Base-by-base conservation (phyloP, 1,140 invertebrate species). In the Hypsibius dujardini region DNA sequence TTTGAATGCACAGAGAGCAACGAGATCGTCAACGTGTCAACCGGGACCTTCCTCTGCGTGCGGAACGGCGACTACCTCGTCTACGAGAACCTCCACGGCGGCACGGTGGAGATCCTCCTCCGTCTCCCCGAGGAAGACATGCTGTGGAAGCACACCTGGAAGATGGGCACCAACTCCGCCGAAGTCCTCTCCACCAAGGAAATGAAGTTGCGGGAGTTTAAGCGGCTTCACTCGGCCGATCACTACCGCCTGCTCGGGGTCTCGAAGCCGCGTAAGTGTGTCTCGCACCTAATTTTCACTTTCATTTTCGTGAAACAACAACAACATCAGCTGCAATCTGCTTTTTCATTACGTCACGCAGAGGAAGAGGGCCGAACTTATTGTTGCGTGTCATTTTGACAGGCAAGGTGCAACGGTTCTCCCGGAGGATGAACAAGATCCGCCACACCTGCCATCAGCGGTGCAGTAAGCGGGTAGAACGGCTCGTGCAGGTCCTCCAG, bases 161-260 rank as follows among this genome's bases (percentile, higher is more conserved):
- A 7, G 3, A 3, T 67, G 12, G 45, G 45, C 62, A 42, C 62
- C 7, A 14, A 67, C 42, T 3, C 7, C 7, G 62, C 7, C 42
- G 42, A 7, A 3, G 45, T 14, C 62, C 3, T 14, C 42, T 67
- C 62, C 7, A 14, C 62, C 3, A 67, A 7, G 7, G 50, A 7
- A 67, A 3, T 67, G 62, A 67, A 67, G 62, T 3, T 67, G 7
- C 45, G 62, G 62, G 62, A 67, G 62, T 67, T 67, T 42, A 7
- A 42, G 3, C 62, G 62, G 7, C 3, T 3, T 42, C 12, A 42
- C 3, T 3, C 62, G 12, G 3, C 45, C 7, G 62, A 67, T 14
- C 3, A 67, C 62, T 67, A 67, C 62, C 12, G 45, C 12, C 45
- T 67, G 12, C 42, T 67, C 7, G 62, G 62, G 42, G 45, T 42